Conservation (phyloP, 2,888 invertebrate species). For the Iselma pallidipennis region DNA sequence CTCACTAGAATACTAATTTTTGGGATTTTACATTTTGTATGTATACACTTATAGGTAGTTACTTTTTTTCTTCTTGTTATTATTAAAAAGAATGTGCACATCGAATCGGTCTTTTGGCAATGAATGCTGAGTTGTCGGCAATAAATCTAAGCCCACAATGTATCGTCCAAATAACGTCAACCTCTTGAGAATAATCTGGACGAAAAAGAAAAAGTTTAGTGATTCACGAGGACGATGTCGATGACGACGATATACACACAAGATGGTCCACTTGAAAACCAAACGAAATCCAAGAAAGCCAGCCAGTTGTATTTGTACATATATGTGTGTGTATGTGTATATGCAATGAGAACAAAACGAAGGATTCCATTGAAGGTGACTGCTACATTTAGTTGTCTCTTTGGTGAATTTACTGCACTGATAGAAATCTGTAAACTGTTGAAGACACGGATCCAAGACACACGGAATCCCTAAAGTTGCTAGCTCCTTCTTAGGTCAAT, state of each 20-base stretch:
- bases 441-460: constrained; percentile 30
- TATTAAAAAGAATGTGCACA: not conserved
- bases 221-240: constrained; percentile 46
- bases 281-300: constrained; percentile 31
- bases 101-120: not conserved
- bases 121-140: not conserved
- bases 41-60: no score
- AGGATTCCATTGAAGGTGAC: constrained; percentile 27
- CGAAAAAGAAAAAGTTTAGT: constrained; percentile 41
- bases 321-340: no score
- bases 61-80: not conserved
- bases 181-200: constrained; percentile 3
- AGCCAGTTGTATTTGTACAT: no score
- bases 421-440: constrained; percentile 51
- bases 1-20: not conserved
- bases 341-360: constrained; percentile 15
- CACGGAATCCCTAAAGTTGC: not conserved
- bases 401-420: constrained; percentile 51
- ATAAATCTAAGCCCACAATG: not conserved
- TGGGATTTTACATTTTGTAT: not conserved
- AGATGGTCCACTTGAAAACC: constrained; percentile 39
- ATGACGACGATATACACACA: constrained; percentile 45
- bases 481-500: no score
- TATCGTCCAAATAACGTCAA: not conserved
- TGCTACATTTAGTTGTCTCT: constrained; percentile 46